These are phyloP conservation scores for Anarsia innoxiella DNA, from an alignment of 2,888 invertebrate genomes.

Conservation along the genomic window DNA sequence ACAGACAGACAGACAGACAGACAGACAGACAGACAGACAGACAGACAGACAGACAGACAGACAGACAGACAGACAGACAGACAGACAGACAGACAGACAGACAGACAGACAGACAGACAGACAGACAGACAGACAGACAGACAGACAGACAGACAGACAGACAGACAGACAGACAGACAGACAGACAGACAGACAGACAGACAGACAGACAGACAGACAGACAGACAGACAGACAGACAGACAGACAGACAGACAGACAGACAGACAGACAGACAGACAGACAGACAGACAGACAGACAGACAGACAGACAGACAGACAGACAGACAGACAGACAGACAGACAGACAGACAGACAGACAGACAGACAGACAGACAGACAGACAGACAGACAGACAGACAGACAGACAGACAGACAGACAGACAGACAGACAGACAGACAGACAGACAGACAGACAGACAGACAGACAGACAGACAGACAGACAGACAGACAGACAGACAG, in stretches of 20 bases:
- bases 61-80: conserved; percentile 3
- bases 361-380: conserved; percentile 2
- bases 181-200: conserved; percentile 2
- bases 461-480: background rate
- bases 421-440: conserved; percentile 2
- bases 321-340: conserved; percentile 2
- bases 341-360: conserved; percentile 2
- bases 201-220: conserved; percentile 2
- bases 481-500: conserved; percentile 1
- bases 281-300: conserved; percentile 2
- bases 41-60: conserved; percentile 5
- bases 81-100: conserved; percentile 4
- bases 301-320: conserved; percentile 2
- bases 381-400: conserved; percentile 2
- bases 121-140: conserved; percentile 2
- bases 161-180: conserved; percentile 2
- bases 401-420: conserved; percentile 1
- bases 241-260: conserved; percentile 2
- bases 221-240: conserved; percentile 2
- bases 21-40: conserved; percentile 3
- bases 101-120: conserved; percentile 4
- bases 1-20: conserved; percentile 4
- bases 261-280: conserved; percentile 2
- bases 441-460: background rate
- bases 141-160: conserved; percentile 2